Evolutionary conservation across 2,113 vertebrate genomes (phyloP).

Genomic region (Galemys pyrenaicus): DNA sequence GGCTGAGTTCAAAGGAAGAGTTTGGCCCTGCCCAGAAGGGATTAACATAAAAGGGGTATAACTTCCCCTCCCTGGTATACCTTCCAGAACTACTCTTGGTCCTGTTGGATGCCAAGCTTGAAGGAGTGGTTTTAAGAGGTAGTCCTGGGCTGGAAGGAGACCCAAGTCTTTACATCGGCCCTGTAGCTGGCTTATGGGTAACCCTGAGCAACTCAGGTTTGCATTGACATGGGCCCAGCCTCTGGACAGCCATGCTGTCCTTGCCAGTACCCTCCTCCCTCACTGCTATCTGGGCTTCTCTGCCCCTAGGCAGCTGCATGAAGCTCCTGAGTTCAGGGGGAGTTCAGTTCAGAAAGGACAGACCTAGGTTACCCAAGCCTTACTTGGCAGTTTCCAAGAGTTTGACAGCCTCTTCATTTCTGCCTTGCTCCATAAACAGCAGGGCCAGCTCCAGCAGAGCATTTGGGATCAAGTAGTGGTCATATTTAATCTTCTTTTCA

Average conservation of each 20-base stretch:
- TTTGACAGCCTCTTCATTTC: slow-evolving; percentile 92
- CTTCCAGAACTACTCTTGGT: neutral
- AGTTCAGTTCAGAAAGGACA: neutral
- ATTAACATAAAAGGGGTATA: neutral
- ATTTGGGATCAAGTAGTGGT: slow-evolving; percentile 97
- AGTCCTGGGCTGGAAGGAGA: neutral
- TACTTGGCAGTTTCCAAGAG: slow-evolving; percentile 95
- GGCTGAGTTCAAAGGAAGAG: neutral
- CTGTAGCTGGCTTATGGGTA: neutral
- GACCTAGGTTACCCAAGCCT: slow-evolving; percentile 69
- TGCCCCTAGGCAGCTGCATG: neutral
- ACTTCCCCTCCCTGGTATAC: neutral
- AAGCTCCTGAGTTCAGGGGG: neutral
- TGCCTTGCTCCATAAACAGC: slow-evolving; percentile 93
- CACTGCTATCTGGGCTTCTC: neutral
- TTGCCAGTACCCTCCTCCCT: neutral
- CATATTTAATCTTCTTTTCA: slow-evolving; percentile 96
- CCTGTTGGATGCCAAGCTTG: neutral
- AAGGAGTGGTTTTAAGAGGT: neutral
- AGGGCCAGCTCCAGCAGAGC: slow-evolving; percentile 94
- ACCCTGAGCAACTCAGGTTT: neutral
- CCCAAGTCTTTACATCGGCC: neutral
- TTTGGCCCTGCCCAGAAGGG: neutral
- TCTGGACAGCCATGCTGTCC: neutral
- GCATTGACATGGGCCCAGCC: neutral